phyloP scores from a whole-genome alignment of 2,888 invertebrate species.

The Drosophila infuscata region DNA sequence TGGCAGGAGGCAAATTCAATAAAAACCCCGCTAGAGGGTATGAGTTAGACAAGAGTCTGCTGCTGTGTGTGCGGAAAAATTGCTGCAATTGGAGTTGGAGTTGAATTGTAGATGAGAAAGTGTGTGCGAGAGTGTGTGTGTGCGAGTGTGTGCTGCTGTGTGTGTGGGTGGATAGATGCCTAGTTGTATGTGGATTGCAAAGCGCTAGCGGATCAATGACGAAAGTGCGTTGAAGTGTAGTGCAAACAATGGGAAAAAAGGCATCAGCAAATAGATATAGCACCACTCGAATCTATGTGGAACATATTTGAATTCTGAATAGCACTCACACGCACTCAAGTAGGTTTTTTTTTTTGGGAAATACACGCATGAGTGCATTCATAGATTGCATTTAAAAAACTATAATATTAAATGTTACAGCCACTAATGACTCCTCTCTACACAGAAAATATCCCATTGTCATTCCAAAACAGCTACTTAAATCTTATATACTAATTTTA shows the following conservation, averaged over 20 bases:
- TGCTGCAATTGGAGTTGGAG: constrained; percentile 47
- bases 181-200: constrained; percentile 23
- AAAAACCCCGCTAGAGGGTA: constrained; percentile 50
- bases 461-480: no score
- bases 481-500: neutral
- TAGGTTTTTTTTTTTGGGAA: neutral
- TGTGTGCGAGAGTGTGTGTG: constrained; percentile 10
- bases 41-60: constrained; percentile 47
- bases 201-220: constrained; percentile 71
- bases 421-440: neutral
- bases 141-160: constrained; percentile 1
- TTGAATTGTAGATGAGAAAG: constrained; percentile 13
- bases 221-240: constrained; percentile 82
- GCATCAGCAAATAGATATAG: constrained; percentile 70
- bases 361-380: constrained; percentile 23
- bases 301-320: constrained; percentile 46
- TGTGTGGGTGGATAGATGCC: neutral
- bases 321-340: neutral
- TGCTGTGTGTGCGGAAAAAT: constrained; percentile 47
- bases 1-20: constrained; percentile 57
- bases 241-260: constrained; percentile 74
- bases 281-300: constrained; percentile 41
- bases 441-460: neutral
- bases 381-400: neutral
- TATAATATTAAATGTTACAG: neutral